Evolutionary conservation across 92 coral and sea anemone genomes (phyloP).

Genomic region (Siderastrea radians): DNA sequence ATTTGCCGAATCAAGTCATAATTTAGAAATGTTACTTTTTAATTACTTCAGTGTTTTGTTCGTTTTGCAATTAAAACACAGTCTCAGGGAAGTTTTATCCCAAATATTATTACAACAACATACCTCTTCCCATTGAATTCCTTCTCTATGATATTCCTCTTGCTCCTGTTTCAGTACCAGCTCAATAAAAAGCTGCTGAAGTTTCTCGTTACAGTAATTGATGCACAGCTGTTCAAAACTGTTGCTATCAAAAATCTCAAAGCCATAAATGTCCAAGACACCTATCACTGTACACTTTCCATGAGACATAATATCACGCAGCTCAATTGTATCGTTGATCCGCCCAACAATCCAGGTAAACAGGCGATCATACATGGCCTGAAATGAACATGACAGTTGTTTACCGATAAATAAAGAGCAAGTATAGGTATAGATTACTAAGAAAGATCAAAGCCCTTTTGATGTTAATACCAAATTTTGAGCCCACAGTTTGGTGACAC

Average conservation of each 20-base stretch:
- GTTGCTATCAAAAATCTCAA: conserved; percentile 92
- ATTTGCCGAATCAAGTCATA: too few relatives aligned
- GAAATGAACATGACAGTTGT: conserved; percentile 9
- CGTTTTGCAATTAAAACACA: too few relatives aligned
- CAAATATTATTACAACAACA: background rate
- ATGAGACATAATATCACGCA: conserved; percentile 83
- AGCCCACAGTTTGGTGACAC: too few relatives aligned
- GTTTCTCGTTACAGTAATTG: conserved; percentile 97
- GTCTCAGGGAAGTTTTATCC: too few relatives aligned
- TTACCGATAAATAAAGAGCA: background rate
- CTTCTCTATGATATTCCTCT: conserved; percentile 94
- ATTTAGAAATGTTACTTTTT: too few relatives aligned
- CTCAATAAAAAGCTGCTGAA: conserved; percentile 97
- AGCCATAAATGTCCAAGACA: conserved; percentile 98
- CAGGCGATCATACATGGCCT: conserved; percentile 97
- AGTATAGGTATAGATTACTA: background rate
- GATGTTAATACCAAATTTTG: too few relatives aligned
- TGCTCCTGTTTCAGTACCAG: conserved; percentile 95
- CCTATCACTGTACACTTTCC: conserved; percentile 98
- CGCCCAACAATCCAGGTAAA: conserved; percentile 95
- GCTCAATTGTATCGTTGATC: conserved; percentile 89
- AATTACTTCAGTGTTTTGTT: too few relatives aligned
- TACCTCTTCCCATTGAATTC: conserved; percentile 99
- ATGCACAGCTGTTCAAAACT: conserved; percentile 97
- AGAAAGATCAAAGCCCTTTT: too few relatives aligned